Evolutionary conservation across 2,888 invertebrate genomes (phyloP).

Genomic region (Hypomecis punctinalis): DNA sequence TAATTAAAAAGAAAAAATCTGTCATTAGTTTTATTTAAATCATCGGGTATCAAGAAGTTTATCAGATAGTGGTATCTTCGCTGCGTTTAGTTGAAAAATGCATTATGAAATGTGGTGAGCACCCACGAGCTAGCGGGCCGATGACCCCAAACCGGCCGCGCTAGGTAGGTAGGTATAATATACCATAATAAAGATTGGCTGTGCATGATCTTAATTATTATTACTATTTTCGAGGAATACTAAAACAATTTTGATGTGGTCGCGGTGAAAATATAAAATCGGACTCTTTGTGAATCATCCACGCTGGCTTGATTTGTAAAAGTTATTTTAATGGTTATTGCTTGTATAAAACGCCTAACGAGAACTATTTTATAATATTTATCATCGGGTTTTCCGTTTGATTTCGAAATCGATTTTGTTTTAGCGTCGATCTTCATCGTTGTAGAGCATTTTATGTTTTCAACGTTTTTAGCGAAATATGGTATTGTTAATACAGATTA

Average conservation of each 20-base stretch:
- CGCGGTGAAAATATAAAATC: slow-evolving; percentile 44
- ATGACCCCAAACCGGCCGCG: slow-evolving; percentile 49
- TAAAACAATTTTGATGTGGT: slow-evolving; percentile 50
- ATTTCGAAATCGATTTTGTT: slow-evolving; percentile 16
- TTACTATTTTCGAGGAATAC: slow-evolving; percentile 64
- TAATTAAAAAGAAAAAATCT: slow-evolving; percentile 38
- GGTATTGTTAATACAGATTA: neutral
- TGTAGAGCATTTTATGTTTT: slow-evolving; percentile 2
- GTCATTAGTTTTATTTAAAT: slow-evolving; percentile 44
- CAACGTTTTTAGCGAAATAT: neutral
- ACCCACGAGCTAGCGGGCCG: slow-evolving; percentile 37
- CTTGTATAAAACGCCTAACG: slow-evolving; percentile 39
- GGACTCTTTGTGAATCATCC: slow-evolving; percentile 46
- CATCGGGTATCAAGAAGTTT: slow-evolving; percentile 35
- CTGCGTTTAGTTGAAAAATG: slow-evolving; percentile 49
- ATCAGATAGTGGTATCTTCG: slow-evolving; percentile 42
- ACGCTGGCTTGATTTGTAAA: slow-evolving; percentile 38
- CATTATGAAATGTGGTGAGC: slow-evolving; percentile 48
- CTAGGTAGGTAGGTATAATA: slow-evolving; percentile 52
- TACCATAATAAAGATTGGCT: slow-evolving; percentile 59
- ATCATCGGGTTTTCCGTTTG: slow-evolving; percentile 33
- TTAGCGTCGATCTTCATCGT: slow-evolving; percentile 10
- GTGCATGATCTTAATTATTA: slow-evolving; percentile 70
- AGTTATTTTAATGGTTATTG: slow-evolving; percentile 43
- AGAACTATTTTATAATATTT: slow-evolving; percentile 40